Evolutionary conservation across 1,140 invertebrate species (phyloP).

Genomic region (Sweltsa coloradensis): DNA sequence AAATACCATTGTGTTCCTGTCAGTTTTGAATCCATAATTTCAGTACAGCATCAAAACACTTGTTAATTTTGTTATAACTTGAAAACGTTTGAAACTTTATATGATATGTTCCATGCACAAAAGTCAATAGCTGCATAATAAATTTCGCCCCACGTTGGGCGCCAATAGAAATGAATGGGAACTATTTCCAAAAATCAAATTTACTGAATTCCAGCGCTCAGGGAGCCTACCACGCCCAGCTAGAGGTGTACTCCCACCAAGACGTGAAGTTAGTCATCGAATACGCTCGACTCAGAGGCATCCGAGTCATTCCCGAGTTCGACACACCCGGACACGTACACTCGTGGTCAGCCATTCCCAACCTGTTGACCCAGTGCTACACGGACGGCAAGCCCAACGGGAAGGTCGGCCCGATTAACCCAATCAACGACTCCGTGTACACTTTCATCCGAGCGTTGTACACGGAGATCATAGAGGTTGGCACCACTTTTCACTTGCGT

Average conservation of each 20-base stretch:
- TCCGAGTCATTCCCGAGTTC: constrained; percentile 82
- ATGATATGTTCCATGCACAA: too few species aligned
- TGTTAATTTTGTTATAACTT: too few species aligned
- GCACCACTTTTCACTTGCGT: too few species aligned
- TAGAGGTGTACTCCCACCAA: constrained; percentile 52
- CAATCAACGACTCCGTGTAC: constrained; percentile 47
- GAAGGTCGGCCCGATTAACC: constrained; percentile 66
- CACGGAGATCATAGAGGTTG: constrained; percentile 48
- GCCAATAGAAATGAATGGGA: too few species aligned
- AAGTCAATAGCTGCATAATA: too few species aligned
- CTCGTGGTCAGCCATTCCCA: too few species aligned
- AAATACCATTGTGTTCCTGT: too few species aligned
- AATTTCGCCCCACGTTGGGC: too few species aligned
- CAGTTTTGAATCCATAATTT: too few species aligned
- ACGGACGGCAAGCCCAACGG: constrained; percentile 34
- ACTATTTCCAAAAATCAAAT: too few species aligned
- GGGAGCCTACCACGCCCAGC: constrained; percentile 54
- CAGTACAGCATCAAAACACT: too few species aligned
- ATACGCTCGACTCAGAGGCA: constrained; percentile 68
- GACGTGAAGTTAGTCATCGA: constrained; percentile 57
- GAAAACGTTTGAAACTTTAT: too few species aligned
- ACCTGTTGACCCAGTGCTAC: constrained; percentile 58
- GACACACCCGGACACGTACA: constrained; percentile 93
- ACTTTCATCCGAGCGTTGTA: constrained; percentile 54
- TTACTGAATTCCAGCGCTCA: constrained; percentile 40